Conservation (phyloP, 2,797 vertebrate genomes). For the Macropus fuliginosus region DNA sequence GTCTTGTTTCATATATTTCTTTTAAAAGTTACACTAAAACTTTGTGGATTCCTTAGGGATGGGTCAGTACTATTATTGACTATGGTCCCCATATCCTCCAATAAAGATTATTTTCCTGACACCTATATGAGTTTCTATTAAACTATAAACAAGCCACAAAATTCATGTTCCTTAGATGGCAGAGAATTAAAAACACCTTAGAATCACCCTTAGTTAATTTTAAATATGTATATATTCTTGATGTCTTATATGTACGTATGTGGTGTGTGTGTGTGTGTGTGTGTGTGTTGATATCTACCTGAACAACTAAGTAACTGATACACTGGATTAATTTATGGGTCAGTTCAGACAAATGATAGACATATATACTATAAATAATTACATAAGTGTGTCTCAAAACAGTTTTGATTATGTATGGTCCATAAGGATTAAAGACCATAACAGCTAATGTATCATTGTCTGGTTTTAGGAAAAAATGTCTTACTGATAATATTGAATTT, state of each 20-base stretch:
- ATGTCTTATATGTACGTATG: neutral
- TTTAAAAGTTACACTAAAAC: neutral
- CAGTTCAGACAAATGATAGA: neutral
- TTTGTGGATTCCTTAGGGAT: neutral
- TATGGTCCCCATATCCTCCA: neutral
- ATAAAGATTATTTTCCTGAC: neutral
- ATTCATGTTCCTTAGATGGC: neutral
- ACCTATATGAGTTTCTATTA: neutral
- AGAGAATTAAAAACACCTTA: neutral
- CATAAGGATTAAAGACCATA: neutral
- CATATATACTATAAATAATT: neutral
- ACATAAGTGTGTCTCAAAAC: neutral
- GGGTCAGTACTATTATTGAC: neutral
- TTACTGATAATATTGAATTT: neutral
- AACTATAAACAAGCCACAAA: neutral
- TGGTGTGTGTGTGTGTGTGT: neutral
- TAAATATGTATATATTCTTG: neutral
- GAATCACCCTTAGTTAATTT: neutral
- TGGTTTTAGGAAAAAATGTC: slow-evolving; percentile 6
- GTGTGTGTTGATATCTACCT: neutral
- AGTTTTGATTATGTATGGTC: neutral
- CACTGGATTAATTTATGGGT: neutral
- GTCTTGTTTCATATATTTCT: neutral
- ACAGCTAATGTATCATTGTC: neutral
- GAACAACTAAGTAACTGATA: neutral